Conservation (phyloP, 2,113 vertebrate genomes). For the Mirounga angustirostris region DNA sequence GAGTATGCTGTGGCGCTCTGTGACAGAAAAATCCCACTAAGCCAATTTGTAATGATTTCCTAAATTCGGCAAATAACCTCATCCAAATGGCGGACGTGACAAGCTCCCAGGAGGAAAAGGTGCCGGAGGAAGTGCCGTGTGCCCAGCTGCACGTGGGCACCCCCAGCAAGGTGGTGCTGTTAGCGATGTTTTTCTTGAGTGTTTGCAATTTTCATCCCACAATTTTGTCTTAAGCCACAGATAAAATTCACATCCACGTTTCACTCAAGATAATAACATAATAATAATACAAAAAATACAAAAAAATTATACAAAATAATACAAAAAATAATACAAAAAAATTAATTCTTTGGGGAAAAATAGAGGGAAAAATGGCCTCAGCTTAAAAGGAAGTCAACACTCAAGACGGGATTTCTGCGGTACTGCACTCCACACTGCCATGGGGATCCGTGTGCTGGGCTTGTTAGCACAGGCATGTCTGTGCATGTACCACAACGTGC, state of each 20-base stretch:
- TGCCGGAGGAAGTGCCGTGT: rapidly evolving
- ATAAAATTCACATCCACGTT: conserved; percentile 29
- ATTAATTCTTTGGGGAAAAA: conserved; percentile 65
- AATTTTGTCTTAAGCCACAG: background rate
- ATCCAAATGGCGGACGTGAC: background rate
- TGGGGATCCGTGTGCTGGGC: too few species aligned
- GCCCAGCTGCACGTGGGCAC: background rate
- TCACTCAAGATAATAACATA: conserved; percentile 72
- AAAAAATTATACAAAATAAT: too few species aligned
- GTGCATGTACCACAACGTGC: rapidly evolving
- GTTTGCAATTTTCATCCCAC: background rate
- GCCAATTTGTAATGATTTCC: conserved; percentile 62
- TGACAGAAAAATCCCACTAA: conserved; percentile 66
- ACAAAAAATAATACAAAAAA: conserved; percentile 64
- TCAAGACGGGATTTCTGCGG: background rate
- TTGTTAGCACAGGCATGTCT: background rate
- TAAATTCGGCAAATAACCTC: background rate
- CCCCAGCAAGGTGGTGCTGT: rapidly evolving
- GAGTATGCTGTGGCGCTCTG: background rate
- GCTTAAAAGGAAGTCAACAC: conserved; percentile 55
- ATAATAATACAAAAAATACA: conserved; percentile 64
- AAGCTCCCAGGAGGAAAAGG: background rate
- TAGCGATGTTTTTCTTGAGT: background rate
- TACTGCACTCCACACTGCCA: rapidly evolving
- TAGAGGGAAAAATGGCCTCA: background rate